Evolutionary conservation across 2,888 invertebrate species (phyloP).

Genomic region (Drosophila mercatorum): DNA sequence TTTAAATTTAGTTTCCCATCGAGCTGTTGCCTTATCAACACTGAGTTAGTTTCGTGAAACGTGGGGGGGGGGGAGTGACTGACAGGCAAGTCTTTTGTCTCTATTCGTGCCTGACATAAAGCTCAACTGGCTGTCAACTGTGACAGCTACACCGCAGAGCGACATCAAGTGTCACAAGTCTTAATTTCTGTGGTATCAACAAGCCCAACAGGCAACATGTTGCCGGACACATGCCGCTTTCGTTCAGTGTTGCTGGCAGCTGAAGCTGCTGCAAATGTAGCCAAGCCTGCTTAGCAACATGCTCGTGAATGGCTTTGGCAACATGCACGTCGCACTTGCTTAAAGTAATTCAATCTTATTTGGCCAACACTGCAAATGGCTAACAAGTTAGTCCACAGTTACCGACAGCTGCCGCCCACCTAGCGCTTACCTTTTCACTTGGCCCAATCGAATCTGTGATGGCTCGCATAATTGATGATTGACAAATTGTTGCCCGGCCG

Average conservation of each 20-base stretch:
- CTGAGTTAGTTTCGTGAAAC: not conserved
- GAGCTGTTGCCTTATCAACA: not conserved
- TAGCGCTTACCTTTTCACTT: conserved; percentile 2
- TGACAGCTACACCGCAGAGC: not conserved
- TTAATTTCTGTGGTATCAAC: not conserved
- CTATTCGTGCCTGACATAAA: not conserved
- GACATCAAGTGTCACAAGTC: conserved; percentile 1
- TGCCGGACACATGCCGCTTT: conserved; percentile 39
- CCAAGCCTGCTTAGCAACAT: conserved; percentile 12
- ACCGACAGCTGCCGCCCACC: conserved; percentile 36
- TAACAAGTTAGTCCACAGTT: conserved; percentile 65
- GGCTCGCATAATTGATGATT: conserved; percentile 29
- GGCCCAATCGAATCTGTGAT: conserved; percentile 53
- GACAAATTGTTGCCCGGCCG: conserved; percentile 36
- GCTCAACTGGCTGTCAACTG: conserved; percentile 9
- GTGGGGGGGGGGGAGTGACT: not conserved
- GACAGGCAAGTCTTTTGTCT: not conserved
- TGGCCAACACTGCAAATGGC: conserved; percentile 22
- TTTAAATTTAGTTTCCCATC: not conserved
- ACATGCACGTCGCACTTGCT: not conserved
- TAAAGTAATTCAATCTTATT: not conserved
- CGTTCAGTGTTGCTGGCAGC: conserved; percentile 59
- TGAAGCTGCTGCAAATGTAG: conserved; percentile 35
- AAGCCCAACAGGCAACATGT: conserved; percentile 6
- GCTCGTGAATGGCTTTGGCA: not conserved